These are phyloP conservation scores for Patella ulyssiponensis DNA, from an alignment of 2,888 invertebrate genomes.

Conservation along the genomic window DNA sequence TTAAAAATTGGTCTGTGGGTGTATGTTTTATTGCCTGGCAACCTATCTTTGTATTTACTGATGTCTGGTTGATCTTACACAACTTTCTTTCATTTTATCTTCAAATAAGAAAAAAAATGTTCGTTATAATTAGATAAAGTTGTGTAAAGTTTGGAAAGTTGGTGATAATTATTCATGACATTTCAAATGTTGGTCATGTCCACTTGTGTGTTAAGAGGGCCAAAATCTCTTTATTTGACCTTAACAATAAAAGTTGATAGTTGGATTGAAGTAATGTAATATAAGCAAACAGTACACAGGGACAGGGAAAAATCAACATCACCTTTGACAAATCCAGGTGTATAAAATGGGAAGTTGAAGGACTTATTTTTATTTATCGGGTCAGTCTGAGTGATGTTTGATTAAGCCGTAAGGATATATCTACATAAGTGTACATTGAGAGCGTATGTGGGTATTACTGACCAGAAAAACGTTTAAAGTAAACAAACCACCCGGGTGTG, in stretches of 20 bases:
- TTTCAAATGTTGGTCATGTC: conserved; percentile 5
- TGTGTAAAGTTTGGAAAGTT: no score
- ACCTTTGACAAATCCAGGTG: background rate
- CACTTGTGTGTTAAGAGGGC: background rate
- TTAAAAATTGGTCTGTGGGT: no score
- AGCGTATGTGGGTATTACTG: background rate
- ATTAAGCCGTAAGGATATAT: background rate
- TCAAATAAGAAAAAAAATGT: no score
- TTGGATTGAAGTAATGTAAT: background rate
- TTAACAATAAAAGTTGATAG: conserved; percentile 5
- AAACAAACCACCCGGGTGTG: background rate
- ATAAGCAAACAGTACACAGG: background rate
- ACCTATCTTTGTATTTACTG: no score
- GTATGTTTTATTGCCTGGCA: no score
- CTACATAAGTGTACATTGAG: background rate
- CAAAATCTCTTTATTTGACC: background rate
- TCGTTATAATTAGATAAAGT: no score
- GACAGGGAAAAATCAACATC: background rate
- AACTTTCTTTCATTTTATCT: no score
- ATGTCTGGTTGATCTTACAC: no score
- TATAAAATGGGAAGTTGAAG: background rate
- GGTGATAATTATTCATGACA: background rate
- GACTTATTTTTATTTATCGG: conserved; percentile 1
- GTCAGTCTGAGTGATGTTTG: background rate
- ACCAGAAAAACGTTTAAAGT: background rate